Evolutionary conservation across 2,888 invertebrate genomes (phyloP).

Genomic region (Caenorhabditis drosophilae): DNA sequence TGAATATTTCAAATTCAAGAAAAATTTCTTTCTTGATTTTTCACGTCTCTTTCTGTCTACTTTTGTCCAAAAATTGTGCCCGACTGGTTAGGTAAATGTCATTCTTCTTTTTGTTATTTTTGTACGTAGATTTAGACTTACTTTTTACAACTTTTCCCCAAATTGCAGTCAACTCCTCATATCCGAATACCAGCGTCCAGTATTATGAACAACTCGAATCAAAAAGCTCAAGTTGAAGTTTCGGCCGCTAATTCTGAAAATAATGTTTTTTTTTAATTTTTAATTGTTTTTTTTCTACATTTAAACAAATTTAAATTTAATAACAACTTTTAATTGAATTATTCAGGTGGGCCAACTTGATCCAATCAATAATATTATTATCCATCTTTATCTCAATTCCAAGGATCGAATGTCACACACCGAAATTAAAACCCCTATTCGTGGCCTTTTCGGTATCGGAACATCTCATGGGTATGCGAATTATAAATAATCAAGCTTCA

Average conservation of each 20-base stretch:
- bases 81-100: no score
- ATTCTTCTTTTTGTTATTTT: no score
- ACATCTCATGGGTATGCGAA: slow-evolving; percentile 48
- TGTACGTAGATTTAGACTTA: no score
- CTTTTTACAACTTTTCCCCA: no score
- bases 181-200: slow-evolving; percentile 25
- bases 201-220: slow-evolving; percentile 1
- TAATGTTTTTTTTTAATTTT: no score
- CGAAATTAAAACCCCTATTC: slow-evolving; percentile 38
- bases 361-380: slow-evolving; percentile 44
- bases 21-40: no score
- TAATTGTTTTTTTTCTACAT: no score
- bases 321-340: neutral
- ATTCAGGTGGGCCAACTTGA: slow-evolving; percentile 22
- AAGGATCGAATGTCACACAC: slow-evolving; percentile 37
- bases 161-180: slow-evolving; percentile 20
- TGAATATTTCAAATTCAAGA: no score
- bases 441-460: slow-evolving; percentile 47
- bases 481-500: no score
- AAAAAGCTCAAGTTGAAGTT: slow-evolving; percentile 26
- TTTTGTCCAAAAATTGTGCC: no score
- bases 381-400: slow-evolving; percentile 43
- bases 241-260: slow-evolving; percentile 18
- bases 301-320: neutral
- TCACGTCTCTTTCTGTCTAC: no score